These are phyloP conservation scores for Euphonia xanthogaster DNA, from an alignment of 2,797 vertebrate species.

Conservation along the genomic window DNA sequence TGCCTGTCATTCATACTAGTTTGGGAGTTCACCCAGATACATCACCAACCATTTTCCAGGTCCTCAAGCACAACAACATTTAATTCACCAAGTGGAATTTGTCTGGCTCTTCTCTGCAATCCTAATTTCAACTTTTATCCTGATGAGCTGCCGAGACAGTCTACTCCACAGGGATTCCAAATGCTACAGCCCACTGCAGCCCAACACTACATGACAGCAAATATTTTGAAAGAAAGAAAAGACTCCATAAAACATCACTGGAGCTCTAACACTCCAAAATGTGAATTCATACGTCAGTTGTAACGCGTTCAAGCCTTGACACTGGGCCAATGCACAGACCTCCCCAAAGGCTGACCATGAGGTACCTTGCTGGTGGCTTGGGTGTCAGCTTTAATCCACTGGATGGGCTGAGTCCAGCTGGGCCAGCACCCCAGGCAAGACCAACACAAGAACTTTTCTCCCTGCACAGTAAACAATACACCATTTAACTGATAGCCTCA, in stretches of 20 bases:
- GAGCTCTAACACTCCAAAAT: not conserved
- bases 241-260: not conserved
- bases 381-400: not conserved
- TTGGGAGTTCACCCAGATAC: constrained; percentile 35
- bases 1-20: constrained; percentile 49
- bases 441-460: not conserved
- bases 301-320: not conserved
- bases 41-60: constrained; percentile 26
- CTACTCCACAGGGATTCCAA: constrained; percentile 32
- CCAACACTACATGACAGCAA: not conserved
- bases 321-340: not conserved
- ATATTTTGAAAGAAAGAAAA: constrained; percentile 28
- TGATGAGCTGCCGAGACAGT: not conserved
- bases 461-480: not conserved
- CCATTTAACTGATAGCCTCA: not conserved
- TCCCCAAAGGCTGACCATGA: not conserved
- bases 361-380: not conserved
- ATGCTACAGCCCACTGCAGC: constrained; percentile 1
- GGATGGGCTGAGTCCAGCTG: not conserved
- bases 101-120: constrained; percentile 43
- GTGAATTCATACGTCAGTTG: not conserved
- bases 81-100: constrained; percentile 28
- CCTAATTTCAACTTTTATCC: constrained; percentile 44
- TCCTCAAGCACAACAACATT: constrained; percentile 49
- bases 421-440: not conserved